These are phyloP conservation scores for Pogoniulus pusillus DNA, from an alignment of 2,797 vertebrate genomes.

Conservation along the genomic window DNA sequence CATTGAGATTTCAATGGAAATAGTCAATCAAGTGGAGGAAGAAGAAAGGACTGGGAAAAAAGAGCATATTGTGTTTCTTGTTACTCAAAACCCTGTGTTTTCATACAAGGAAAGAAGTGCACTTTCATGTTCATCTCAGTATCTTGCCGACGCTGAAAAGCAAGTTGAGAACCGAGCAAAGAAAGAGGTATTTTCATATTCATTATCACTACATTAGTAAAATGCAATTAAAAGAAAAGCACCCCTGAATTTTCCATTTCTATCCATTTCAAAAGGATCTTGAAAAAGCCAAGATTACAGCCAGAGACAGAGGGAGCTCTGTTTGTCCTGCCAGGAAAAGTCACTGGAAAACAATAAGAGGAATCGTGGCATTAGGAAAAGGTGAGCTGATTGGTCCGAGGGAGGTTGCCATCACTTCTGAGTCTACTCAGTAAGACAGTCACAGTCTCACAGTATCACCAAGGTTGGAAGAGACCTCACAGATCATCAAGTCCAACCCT, in stretches of 20 bases:
- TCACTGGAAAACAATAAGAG: constrained; percentile 78
- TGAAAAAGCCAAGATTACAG: constrained; percentile 56
- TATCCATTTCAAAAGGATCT: constrained; percentile 58
- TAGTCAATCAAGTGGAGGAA: constrained; percentile 79
- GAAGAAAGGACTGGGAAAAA: constrained; percentile 81
- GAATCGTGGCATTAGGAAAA: constrained; percentile 77
- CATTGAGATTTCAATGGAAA: constrained; percentile 83
- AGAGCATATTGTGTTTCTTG: constrained; percentile 80
- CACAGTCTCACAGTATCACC: no score
- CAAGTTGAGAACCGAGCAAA: constrained; percentile 21
- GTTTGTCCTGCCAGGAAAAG: constrained; percentile 71
- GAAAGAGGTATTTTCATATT: constrained; percentile 69
- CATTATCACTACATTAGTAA: neutral
- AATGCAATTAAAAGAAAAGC: neutral
- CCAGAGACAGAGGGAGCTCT: constrained; percentile 51
- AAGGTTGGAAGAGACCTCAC: no score
- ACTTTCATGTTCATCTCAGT: constrained; percentile 5
- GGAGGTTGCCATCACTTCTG: neutral
- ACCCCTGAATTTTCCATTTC: neutral
- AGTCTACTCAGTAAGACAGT: neutral
- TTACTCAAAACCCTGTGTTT: constrained; percentile 71
- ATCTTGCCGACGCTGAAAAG: constrained; percentile 14
- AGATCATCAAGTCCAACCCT: no score
- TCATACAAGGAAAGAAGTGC: constrained; percentile 60
- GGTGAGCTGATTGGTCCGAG: constrained; percentile 61